These are phyloP conservation scores for Struthidea cinerea DNA, from an alignment of 2,113 vertebrate genomes.

Conservation along the genomic window DNA sequence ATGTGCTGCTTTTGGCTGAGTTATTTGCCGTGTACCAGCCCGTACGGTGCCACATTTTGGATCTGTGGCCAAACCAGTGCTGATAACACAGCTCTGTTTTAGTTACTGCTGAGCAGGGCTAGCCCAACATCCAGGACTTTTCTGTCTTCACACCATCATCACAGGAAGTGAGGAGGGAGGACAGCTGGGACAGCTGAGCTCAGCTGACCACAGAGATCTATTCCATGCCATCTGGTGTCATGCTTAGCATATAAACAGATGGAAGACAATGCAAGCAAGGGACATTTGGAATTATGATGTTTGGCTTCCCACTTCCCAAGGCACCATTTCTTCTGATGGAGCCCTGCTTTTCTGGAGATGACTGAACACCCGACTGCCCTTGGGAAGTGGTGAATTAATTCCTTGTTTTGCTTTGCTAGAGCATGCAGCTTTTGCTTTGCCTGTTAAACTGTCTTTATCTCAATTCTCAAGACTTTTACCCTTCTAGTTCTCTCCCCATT, in stretches of 20 bases:
- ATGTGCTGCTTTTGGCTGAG: background rate
- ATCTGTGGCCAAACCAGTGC: background rate
- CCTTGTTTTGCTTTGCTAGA: background rate
- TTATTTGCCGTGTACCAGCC: background rate
- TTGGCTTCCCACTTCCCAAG: background rate
- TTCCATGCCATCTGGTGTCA: fast-evolving
- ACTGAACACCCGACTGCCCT: background rate
- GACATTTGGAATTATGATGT: fast-evolving
- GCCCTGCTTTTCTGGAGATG: background rate
- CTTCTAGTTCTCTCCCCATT: background rate
- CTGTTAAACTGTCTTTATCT: background rate
- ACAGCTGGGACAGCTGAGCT: background rate
- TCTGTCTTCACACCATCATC: fast-evolving
- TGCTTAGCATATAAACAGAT: background rate
- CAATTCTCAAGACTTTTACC: background rate
- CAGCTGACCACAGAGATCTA: background rate
- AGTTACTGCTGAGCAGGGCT: background rate
- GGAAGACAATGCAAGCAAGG: fast-evolving
- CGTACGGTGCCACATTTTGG: fast-evolving
- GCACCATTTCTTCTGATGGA: fast-evolving
- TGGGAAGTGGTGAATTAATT: background rate
- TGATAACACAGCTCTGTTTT: fast-evolving
- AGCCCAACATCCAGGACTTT: fast-evolving
- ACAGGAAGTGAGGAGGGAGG: background rate
- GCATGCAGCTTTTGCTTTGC: fast-evolving